These are phyloP conservation scores for Trissonchulus latispiculum DNA, from an alignment of 2,888 invertebrate genomes.

Conservation along the genomic window DNA sequence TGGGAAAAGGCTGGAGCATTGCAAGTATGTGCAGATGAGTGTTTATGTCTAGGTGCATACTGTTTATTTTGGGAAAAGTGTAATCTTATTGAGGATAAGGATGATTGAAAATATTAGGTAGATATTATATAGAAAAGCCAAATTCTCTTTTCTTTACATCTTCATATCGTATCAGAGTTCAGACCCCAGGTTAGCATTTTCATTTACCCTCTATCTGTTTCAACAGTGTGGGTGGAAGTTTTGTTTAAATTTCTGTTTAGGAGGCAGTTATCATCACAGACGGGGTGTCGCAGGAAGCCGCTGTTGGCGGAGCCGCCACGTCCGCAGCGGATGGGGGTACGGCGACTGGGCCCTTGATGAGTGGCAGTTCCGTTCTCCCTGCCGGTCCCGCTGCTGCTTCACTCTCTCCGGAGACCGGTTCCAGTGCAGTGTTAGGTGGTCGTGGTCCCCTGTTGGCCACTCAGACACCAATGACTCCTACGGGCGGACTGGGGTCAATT, in stretches of 20 bases:
- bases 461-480: background rate
- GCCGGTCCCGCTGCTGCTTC: background rate
- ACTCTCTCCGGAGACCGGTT: background rate
- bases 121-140: too few species aligned
- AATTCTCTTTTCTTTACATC: too few species aligned
- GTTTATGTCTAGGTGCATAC: too few species aligned
- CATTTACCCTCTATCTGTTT: too few species aligned
- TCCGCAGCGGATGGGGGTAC: background rate
- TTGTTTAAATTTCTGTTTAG: too few species aligned
- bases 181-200: too few species aligned
- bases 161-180: too few species aligned
- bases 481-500: background rate
- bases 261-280: constrained; percentile 22
- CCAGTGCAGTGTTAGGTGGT: background rate
- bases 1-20: constrained; percentile 20
- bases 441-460: background rate
- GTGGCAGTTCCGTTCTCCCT: background rate
- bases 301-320: constrained; percentile 29
- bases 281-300: constrained; percentile 26
- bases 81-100: too few species aligned
- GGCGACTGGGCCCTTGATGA: background rate
- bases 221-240: too few species aligned
- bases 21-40: constrained; percentile 3
- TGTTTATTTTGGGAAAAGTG: too few species aligned
- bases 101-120: too few species aligned